Base-by-base conservation (phyloP, 2,888 invertebrate species). In the Pimpla rufipes region DNA sequence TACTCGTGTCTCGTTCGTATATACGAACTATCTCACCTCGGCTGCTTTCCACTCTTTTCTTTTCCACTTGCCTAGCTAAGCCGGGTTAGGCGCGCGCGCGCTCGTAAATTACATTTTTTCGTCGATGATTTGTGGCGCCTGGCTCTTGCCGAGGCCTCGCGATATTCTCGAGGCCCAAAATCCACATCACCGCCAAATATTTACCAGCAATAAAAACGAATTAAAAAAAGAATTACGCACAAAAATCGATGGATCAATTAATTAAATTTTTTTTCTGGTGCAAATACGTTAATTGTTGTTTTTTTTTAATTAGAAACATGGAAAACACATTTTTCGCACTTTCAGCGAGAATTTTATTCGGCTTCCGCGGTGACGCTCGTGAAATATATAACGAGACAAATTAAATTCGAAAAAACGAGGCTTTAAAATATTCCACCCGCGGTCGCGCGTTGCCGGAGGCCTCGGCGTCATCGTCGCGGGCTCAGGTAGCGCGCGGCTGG, bases 91-190 rank as follows among this genome's bases (percentile, higher is more conserved):
- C 59, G 71, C 57, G 45, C 82, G 88, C 87, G 77, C 81, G 55
- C 87, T 85, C 90, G 88, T 91, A 91, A 91, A 91, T 91, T 90
- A 90, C 85, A 84, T 87, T 87, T 83, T 82, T 87, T 87, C 80
- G 85, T 85, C 85, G 88, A 90, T 91, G 91, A 91, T 91, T 91
- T 91, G 88, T 87, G 85, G 85, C 83, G 85, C 83, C 83, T 73
- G 40, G 68, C 66, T 66, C 66, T 42, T 45, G 21, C 18, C 50
- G 18, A 35, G 16, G 64, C 67, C 45, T 73, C 18, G 67, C 21
- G n/a, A 70, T 79, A 70, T 74, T 79, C 62, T 37, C 10, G 5
- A 45, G 21, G 4, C 3, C 6, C 45, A 11, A 66, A 66, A 59
- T 59, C 7, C 45, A 21, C 10, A 29, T 29, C 50, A 35, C 50